Conservation (phyloP, 2,888 invertebrate species). For the Calameuta pallipes region DNA sequence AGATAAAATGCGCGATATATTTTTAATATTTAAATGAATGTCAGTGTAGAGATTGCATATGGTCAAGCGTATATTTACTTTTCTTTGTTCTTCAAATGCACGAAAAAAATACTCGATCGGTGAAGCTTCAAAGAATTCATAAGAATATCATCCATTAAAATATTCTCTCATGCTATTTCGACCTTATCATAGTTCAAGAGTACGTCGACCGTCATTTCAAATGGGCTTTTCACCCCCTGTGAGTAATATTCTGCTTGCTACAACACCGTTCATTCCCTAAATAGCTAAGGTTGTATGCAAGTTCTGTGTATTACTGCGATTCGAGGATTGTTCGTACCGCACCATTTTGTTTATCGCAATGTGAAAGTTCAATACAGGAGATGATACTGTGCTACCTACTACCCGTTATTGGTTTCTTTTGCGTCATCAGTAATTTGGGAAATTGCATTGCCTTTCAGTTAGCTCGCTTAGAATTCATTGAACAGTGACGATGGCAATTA, state of each 20-base stretch:
- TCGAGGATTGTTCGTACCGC: constrained; percentile 32
- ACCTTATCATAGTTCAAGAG: constrained; percentile 5
- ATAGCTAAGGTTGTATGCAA: constrained; percentile 30
- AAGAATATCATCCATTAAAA: background rate
- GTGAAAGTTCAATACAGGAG: background rate
- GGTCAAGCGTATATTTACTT: background rate
- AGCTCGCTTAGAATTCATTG: background rate
- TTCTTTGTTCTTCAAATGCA: background rate
- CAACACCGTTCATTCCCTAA: constrained; percentile 39
- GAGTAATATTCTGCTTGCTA: background rate
- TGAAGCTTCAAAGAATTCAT: background rate
- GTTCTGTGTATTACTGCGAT: constrained; percentile 33
- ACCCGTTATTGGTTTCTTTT: background rate
- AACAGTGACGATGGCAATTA: background rate
- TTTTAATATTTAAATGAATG: background rate
- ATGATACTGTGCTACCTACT: background rate
- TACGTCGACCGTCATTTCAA: background rate
- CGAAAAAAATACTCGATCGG: background rate
- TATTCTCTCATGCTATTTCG: background rate
- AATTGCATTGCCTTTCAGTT: background rate
- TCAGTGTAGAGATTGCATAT: background rate
- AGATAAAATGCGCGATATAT: background rate
- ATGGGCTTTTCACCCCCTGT: background rate
- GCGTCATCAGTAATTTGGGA: background rate
- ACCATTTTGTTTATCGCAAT: background rate